Conservation (phyloP, 2,797 vertebrate species). For the Eurystomus glaucurus region DNA sequence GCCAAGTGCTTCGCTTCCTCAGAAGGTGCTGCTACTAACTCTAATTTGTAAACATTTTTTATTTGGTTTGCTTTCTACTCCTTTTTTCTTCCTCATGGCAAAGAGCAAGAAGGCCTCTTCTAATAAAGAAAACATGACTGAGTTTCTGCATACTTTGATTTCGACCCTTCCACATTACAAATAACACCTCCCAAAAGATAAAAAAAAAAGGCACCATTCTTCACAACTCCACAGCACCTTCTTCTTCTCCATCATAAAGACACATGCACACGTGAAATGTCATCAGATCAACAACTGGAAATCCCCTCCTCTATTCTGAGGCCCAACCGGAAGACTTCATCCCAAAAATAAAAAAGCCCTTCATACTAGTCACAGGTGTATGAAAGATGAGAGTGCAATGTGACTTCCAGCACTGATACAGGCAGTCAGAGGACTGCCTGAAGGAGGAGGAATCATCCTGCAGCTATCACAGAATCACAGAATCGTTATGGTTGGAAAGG, state of each 20-base stretch:
- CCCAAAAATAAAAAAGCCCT: not conserved
- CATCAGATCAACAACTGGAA: not conserved
- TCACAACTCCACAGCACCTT: not conserved
- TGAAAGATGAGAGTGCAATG: not conserved
- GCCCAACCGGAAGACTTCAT: not conserved
- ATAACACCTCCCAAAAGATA: not conserved
- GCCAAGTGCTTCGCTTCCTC: not conserved
- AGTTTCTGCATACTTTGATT: not conserved
- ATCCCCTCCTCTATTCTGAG: not conserved
- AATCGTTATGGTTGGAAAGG: no score
- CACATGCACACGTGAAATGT: rapidly evolving
- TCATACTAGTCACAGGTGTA: not conserved
- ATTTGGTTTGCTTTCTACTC: not conserved
- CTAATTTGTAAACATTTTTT: not conserved
- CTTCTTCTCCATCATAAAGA: not conserved
- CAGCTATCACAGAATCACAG: not conserved
- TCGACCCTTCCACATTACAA: not conserved
- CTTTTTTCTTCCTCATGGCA: not conserved
- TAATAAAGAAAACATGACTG: not conserved
- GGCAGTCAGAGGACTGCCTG: not conserved
- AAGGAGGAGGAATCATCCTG: not conserved
- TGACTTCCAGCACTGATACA: not conserved
- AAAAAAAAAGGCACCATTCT: not conserved
- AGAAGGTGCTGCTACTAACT: rapidly evolving
- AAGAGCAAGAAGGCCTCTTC: not conserved